Base-by-base conservation (phyloP, 2,797 vertebrate genomes). In the Acropternis orthonyx region DNA sequence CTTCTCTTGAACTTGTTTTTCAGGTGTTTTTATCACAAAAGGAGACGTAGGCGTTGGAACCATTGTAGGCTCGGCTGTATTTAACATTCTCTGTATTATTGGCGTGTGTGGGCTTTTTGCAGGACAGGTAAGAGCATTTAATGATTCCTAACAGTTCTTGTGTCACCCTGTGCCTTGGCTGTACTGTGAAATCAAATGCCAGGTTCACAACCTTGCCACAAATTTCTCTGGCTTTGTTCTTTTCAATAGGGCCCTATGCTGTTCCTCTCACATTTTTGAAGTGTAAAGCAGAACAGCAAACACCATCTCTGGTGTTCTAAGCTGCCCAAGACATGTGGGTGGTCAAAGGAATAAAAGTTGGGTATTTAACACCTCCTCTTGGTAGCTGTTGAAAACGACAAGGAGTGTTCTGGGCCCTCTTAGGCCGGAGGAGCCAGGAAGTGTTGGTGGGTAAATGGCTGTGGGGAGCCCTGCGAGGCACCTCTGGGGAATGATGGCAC, bases 11-110 rank as follows among this genome's bases (percentile, higher is more conserved):
- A 94, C 94, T 93, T 98, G 46, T 97, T 89, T 98, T 98, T 39
- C 98, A 99, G 99, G 99, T 65, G 99, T 99, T 93, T 99, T 99
- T 97, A 99, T 99, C 97, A 99, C 99, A 69, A 99, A 99, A 97
- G 99, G 99, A 41, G 99, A 99, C 0, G 99, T 99, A 9, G 99
- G 99, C 14, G 99, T 99, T 37, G 99, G 99, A 87, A 99, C 99
- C 95, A 99, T 99, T 9, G 99, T 99, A 86, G 99, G 99, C 94
- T 99, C 99, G 0, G 99, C 99, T 4, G 99, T 99, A 67, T 99
- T 99, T 97, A 99, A 99, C 97, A 99, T 99, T 89, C 98, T 99
- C 93, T 99, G 99, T 93, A 99, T 99, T 96, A 99, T 99, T 61
- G 99, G 99, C 21, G 98, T 99, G 84, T 99, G 99, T 76, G 99